These are phyloP conservation scores for Mactra quadrangularis DNA, from an alignment of 1,140 invertebrate genomes.

Conservation along the genomic window DNA sequence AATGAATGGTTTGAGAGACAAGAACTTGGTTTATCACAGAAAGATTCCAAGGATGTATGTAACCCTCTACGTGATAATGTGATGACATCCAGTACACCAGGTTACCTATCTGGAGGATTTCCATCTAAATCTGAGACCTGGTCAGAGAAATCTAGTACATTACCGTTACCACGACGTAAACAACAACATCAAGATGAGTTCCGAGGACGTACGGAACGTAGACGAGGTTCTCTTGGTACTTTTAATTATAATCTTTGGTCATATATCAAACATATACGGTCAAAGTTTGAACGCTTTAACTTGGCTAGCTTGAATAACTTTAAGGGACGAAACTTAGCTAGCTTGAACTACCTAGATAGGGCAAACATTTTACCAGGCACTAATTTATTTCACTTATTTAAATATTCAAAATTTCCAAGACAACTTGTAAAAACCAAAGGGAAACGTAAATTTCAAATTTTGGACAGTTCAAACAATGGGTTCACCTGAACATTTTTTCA, in stretches of 20 bases:
- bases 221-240: constrained; percentile 57
- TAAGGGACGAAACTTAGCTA: too few relatives aligned
- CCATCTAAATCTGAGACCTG: background rate
- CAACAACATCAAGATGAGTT: constrained; percentile 13
- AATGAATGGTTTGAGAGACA: constrained; percentile 58
- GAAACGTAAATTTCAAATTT: too few relatives aligned
- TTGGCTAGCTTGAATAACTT: too few relatives aligned
- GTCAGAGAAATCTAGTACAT: constrained; percentile 37
- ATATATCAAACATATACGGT: too few relatives aligned
- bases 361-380: too few relatives aligned
- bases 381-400: too few relatives aligned
- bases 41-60: background rate
- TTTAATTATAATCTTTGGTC: background rate
- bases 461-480: too few relatives aligned
- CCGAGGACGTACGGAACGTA: constrained; percentile 27
- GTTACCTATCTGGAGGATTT: constrained; percentile 2
- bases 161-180: constrained; percentile 37
- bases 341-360: too few relatives aligned
- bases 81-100: constrained; percentile 51
- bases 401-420: too few relatives aligned
- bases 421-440: too few relatives aligned
- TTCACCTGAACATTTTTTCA: too few relatives aligned
- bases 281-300: too few relatives aligned
- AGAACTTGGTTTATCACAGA: constrained; percentile 38
- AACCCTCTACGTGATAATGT: constrained; percentile 11